Percentiles rank a stretch among this genome's conserved stretches.
Evolutionary conservation across 2,888 invertebrate genomes (phyloP).

Genomic region (Nomada fucata): DNA sequence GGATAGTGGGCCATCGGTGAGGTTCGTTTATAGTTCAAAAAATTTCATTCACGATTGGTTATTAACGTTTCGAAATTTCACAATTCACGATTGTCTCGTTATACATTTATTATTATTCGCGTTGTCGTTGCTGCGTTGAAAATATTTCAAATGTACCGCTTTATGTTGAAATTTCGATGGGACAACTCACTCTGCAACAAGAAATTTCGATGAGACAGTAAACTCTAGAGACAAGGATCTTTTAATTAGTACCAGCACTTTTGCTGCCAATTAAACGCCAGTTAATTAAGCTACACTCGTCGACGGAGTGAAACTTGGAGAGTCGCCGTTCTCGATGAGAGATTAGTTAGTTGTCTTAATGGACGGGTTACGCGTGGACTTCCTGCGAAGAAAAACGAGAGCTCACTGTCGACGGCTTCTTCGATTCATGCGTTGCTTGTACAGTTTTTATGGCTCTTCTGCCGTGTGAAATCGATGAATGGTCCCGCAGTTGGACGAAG

Average conservation of each 20-base stretch:
- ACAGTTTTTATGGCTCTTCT: constrained; percentile 3
- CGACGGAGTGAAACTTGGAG: not conserved
- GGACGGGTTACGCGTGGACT: not conserved
- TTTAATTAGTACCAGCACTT: constrained; percentile 8
- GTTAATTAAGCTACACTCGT: constrained; percentile 26
- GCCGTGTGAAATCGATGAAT: not conserved
- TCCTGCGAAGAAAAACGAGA: not conserved
- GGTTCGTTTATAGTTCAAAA: not conserved
- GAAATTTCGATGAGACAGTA: no score
- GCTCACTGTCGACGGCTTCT: not conserved
- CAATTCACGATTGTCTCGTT: not conserved
- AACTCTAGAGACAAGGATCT: not conserved
- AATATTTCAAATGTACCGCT: not conserved
- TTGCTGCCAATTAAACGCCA: not conserved
- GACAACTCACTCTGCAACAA: no score
- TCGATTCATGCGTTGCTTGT: not conserved
- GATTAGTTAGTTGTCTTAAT: constrained; percentile 14
- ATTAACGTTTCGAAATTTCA: not conserved
- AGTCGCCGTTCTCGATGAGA: no score
- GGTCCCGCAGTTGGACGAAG: not conserved
- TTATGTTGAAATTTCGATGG: no score
- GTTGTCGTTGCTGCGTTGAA: not conserved
- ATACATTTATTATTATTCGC: not conserved
- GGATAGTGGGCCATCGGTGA: not conserved
- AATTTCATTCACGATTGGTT: not conserved